Percentiles rank a stretch among this genome's conserved stretches.
These are phyloP conservation scores for Lycaon pictus DNA, from an alignment of 2,113 vertebrate genomes.

Conservation along the genomic window DNA sequence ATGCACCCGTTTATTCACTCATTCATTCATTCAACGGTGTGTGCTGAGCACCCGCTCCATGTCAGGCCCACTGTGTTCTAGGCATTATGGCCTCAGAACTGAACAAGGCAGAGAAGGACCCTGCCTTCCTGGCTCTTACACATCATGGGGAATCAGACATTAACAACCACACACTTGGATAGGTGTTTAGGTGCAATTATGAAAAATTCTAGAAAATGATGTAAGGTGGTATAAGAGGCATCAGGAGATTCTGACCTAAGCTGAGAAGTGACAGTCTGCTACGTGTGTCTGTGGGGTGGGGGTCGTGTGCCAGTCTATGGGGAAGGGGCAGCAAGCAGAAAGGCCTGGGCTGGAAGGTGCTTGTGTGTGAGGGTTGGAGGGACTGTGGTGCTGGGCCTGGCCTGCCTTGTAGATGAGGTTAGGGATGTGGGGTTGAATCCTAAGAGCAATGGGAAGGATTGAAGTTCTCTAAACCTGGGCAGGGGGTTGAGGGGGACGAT, in stretches of 20 bases:
- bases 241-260: not conserved
- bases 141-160: not conserved
- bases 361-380: not conserved
- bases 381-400: fast-evolving
- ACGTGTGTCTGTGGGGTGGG: fast-evolving
- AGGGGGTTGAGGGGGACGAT: too few species aligned
- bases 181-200: not conserved
- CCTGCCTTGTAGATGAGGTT: not conserved
- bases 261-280: not conserved
- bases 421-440: not conserved
- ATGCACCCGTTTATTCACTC: too few species aligned
- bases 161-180: fast-evolving
- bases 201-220: not conserved
- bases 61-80: not conserved
- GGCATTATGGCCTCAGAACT: not conserved
- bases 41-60: not conserved
- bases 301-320: too few species aligned
- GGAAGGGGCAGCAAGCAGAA: not conserved
- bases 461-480: not conserved
- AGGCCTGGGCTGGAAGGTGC: too few species aligned
- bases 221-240: not conserved
- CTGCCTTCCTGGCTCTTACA: too few species aligned
- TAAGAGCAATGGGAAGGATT: not conserved
- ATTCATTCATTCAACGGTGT: not conserved
- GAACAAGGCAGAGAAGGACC: not conserved